phyloP scores from a whole-genome alignment of 2,888 invertebrate genomes.

The Papilio elwesi region DNA sequence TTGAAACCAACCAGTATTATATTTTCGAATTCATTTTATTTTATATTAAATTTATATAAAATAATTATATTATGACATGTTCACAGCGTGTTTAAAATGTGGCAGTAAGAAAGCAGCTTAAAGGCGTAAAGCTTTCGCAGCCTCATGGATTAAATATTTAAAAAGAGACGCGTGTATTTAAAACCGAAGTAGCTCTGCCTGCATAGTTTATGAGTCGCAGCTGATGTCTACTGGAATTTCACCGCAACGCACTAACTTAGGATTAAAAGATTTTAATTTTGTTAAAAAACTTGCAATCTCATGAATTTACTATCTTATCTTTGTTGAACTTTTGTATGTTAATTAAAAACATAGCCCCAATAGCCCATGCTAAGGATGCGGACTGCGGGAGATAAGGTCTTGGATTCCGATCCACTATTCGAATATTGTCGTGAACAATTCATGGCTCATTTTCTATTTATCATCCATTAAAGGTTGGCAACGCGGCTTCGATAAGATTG shows the following conservation, averaged over 20 bases:
- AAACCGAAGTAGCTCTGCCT: conserved; percentile 19
- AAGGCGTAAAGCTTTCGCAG: conserved; percentile 8
- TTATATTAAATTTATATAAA: neutral
- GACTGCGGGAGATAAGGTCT: too few species aligned
- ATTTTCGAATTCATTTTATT: neutral
- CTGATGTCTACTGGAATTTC: conserved; percentile 5
- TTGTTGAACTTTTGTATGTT: too few species aligned
- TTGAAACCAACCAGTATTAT: too few species aligned
- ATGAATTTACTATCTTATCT: neutral
- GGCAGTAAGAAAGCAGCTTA: neutral
- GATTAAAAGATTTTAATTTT: conserved; percentile 7
- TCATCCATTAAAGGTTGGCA: too few species aligned
- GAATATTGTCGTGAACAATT: too few species aligned
- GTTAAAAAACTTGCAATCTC: neutral
- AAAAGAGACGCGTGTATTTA: conserved; percentile 20
- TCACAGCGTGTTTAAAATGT: neutral
- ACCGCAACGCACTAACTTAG: conserved; percentile 16
- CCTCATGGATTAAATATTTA: conserved; percentile 22
- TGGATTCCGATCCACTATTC: too few species aligned
- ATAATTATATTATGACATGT: neutral
- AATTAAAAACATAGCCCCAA: too few species aligned
- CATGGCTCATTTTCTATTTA: too few species aligned
- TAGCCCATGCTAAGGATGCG: too few species aligned
- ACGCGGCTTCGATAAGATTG: too few species aligned
- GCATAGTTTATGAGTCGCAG: conserved; percentile 18